These are phyloP conservation scores for Chymomyza caudatula DNA, from an alignment of 2,888 invertebrate species.

Conservation along the genomic window DNA sequence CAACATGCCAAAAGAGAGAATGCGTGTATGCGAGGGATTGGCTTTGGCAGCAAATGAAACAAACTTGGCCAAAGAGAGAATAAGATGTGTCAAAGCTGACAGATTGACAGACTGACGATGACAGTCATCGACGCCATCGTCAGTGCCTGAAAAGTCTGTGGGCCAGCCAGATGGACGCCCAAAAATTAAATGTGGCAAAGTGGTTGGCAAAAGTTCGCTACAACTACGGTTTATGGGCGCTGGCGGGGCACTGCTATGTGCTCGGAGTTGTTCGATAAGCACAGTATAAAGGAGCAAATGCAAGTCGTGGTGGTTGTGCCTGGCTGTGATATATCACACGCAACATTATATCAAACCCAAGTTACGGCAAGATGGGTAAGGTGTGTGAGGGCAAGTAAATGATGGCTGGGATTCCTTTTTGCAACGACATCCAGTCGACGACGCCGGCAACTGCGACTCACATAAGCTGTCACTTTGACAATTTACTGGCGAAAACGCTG, in stretches of 20 bases:
- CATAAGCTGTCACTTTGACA: conserved; percentile 73
- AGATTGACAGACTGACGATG: conserved; percentile 24
- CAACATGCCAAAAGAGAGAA: conserved; percentile 1
- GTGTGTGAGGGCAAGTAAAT: conserved; percentile 44
- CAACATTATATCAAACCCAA: conserved; percentile 73
- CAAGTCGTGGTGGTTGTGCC: conserved; percentile 17
- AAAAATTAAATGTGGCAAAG: conserved; percentile 65
- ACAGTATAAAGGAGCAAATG: conserved; percentile 55
- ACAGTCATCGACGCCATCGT: conserved; percentile 22
- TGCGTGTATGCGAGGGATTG: not conserved
- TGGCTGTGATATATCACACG: conserved; percentile 73
- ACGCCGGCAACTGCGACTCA: conserved; percentile 19
- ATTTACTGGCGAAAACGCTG: conserved; percentile 63
- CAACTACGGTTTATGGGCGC: no score
- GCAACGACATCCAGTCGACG: conserved; percentile 28
- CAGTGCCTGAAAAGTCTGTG: conserved; percentile 11
- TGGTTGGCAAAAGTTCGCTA: conserved; percentile 37
- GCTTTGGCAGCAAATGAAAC: conserved; percentile 14
- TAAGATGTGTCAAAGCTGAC: conserved; percentile 72
- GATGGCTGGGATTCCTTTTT: conserved; percentile 45
- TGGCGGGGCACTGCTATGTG: not conserved
- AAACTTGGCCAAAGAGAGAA: conserved; percentile 21
- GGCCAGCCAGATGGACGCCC: conserved; percentile 17
- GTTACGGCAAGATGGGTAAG: conserved; percentile 40
- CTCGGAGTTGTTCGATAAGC: conserved; percentile 55